Base-by-base conservation (phyloP, 1,140 invertebrate genomes). In the Kradibia gibbosae region DNA sequence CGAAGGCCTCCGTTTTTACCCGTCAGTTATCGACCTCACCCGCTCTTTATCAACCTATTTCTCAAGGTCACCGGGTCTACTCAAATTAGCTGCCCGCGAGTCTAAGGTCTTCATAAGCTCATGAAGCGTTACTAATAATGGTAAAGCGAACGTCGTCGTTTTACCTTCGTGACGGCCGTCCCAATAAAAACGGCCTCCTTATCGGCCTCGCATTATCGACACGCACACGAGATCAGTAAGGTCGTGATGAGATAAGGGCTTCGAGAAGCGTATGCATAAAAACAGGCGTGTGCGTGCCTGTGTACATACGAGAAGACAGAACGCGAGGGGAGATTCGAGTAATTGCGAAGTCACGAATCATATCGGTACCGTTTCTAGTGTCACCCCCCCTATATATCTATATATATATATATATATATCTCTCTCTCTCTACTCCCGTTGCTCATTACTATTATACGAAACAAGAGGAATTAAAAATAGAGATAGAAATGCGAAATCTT, bases 291-390 rank as follows among this genome's bases (percentile, higher is more conserved):
- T 17, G 7, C 45, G 17, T 17, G 7, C 45, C 45, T 17, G 45
- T 48, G 45, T 10, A 20, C 50, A 20, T 5, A 55, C 7, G 25
- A 25, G 13, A 25, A 25, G 55, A 15, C 5, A 28, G 70, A 48
- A 25, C 28, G 28, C 28, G n/a, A 15, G 31, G 31, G 62, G 42
- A 48, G 53, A 45, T 48, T 62, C 3, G 48, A 48, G 65, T 80
- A 74, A 80, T 74, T 80, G 57, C 42, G 48, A 39, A 80, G 57
- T 80, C 78, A 80, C 78, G 78, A 73, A n/a, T 17, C 31, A 15
- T 34, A 55, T 57, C 72, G 31, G 60, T 75, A 81, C 72, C 60
- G 79, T 81, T 81, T 76, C 72, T 81, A 81, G 76, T 81, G 45
- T 62, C 28, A 34, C 39, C 10, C 2, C 42, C 31, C 42, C 17